Percentiles rank a stretch among this genome's conserved stretches.
Conservation (phyloP, 2,888 invertebrate genomes). For the Caradrina kadenii region DNA sequence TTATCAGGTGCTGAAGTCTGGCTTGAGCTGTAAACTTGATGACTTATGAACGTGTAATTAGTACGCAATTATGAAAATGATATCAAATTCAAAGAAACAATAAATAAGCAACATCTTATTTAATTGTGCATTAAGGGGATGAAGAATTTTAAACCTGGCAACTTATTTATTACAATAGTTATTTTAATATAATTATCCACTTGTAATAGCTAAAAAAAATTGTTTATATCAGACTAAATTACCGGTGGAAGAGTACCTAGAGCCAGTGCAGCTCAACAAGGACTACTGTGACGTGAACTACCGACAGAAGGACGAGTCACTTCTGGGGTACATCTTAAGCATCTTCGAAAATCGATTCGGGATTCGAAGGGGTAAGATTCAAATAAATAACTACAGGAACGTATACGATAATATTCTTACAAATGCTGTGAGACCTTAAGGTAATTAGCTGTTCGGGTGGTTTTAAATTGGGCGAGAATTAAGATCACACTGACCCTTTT, state of each 20-base stretch:
- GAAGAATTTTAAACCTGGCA: neutral
- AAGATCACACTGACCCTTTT: too few species aligned
- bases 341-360: conserved; percentile 85
- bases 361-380: conserved; percentile 76
- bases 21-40: neutral
- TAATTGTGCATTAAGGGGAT: too few species aligned
- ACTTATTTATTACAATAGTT: too few species aligned
- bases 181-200: too few species aligned
- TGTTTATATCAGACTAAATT: conserved; percentile 64
- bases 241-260: conserved; percentile 86
- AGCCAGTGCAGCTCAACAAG: conserved; percentile 80
- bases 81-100: too few species aligned
- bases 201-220: neutral
- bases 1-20: neutral
- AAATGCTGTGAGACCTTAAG: too few species aligned
- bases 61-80: too few species aligned
- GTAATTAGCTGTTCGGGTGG: too few species aligned
- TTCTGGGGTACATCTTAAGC: conserved; percentile 83
- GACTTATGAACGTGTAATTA: too few species aligned
- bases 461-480: too few species aligned
- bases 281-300: conserved; percentile 84
- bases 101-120: too few species aligned
- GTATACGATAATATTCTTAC: too few species aligned
- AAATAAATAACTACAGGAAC: neutral
- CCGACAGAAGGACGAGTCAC: conserved; percentile 80